Evolutionary conservation across 1,140 invertebrate genomes (phyloP).

Genomic region (Ips typographus): DNA sequence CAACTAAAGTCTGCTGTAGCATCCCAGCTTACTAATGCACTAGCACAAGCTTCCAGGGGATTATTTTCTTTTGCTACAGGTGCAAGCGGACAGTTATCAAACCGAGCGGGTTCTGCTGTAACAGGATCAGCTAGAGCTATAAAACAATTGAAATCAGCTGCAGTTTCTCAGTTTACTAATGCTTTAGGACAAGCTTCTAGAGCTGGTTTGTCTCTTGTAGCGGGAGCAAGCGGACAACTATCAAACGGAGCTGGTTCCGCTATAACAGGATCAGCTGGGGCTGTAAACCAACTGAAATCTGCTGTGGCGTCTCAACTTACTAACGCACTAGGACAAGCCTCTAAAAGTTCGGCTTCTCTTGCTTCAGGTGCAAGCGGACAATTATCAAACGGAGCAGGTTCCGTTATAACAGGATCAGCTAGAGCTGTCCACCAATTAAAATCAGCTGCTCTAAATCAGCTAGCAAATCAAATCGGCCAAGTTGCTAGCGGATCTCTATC

Average conservation of each 20-base stretch:
- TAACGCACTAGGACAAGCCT: neutral
- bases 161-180: neutral
- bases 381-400: neutral
- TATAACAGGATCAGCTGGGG: neutral
- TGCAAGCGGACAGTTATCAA: neutral
- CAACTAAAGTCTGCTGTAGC: constrained; percentile 10
- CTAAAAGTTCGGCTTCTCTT: constrained; percentile 1
- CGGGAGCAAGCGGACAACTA: neutral
- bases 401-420: neutral
- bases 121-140: neutral
- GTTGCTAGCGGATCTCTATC: neutral
- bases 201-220: neutral
- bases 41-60: constrained; percentile 13
- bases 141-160: constrained; percentile 4
- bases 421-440: constrained; percentile 3
- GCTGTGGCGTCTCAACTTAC: neutral
- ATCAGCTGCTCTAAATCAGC: constrained; percentile 4
- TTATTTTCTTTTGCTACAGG: neutral
- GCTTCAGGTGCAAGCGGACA: neutral
- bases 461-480: neutral
- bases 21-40: neutral
- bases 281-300: constrained; percentile 12
- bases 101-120: neutral
- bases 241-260: constrained; percentile 8
- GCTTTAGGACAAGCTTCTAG: neutral